Conservation (phyloP, 2,113 vertebrate species). For the Mandrillus leucophaeus region DNA sequence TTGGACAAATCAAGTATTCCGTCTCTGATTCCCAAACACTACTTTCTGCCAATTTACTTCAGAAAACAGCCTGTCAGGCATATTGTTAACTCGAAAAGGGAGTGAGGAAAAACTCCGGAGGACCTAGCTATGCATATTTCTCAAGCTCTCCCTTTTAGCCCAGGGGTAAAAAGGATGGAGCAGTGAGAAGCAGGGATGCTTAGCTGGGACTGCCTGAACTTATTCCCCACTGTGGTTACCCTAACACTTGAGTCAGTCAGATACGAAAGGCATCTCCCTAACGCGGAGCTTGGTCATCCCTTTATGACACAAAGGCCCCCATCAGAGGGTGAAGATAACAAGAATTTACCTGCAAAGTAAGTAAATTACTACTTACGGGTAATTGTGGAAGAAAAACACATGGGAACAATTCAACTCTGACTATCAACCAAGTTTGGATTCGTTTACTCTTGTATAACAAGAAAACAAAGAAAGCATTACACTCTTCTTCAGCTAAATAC, state of each 20-base stretch:
- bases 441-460: background rate
- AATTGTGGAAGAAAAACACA: background rate
- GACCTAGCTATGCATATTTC: background rate
- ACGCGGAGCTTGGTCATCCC: background rate
- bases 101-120: background rate
- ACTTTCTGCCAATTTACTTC: background rate
- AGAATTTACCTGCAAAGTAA: background rate
- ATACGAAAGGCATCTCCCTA: background rate
- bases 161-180: background rate
- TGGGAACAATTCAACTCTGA: background rate
- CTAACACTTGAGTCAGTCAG: background rate
- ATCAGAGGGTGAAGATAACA: background rate
- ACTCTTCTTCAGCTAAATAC: background rate
- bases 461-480: background rate
- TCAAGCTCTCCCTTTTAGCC: background rate
- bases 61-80: background rate
- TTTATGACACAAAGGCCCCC: background rate
- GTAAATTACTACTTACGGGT: background rate
- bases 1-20: background rate
- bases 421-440: background rate
- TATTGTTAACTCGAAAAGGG: background rate
- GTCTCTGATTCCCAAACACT: background rate
- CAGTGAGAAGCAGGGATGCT: background rate
- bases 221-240: background rate
- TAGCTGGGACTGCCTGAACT: background rate